Evolutionary conservation across 2,888 invertebrate species (phyloP).

Genomic region (Stenodema calcarata): DNA sequence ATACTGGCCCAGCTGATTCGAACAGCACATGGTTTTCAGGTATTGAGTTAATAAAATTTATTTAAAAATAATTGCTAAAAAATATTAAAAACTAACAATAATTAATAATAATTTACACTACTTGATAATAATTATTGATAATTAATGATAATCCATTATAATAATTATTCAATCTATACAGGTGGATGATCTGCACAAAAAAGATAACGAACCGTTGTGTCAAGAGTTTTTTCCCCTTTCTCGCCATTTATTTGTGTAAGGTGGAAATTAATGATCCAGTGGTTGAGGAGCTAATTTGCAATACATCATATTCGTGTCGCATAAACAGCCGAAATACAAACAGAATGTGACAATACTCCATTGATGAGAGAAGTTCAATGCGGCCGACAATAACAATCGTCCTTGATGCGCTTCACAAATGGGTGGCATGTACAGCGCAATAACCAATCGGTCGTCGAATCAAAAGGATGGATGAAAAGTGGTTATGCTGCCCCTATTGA

Average conservation of each 20-base stretch:
- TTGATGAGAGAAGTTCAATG: neutral
- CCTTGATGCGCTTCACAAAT: neutral
- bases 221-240: neutral
- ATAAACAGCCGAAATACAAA: slow-evolving; percentile 2
- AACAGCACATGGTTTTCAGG: no score
- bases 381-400: neutral
- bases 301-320: neutral
- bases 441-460: neutral
- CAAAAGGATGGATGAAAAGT: neutral
- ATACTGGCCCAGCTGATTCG: no score
- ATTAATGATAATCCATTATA: no score
- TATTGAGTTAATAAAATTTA: no score
- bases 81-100: no score
- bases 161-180: no score
- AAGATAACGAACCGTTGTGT: no score
- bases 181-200: no score
- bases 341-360: neutral
- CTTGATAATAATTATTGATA: no score
- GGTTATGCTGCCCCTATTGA: neutral
- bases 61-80: no score
- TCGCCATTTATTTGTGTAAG: neutral
- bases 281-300: neutral
- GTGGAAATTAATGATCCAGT: neutral
- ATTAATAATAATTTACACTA: no score
- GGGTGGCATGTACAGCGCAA: neutral